Evolutionary conservation across 2,797 vertebrate species (phyloP).

Genomic region (Gephyroberyx darwinii): DNA sequence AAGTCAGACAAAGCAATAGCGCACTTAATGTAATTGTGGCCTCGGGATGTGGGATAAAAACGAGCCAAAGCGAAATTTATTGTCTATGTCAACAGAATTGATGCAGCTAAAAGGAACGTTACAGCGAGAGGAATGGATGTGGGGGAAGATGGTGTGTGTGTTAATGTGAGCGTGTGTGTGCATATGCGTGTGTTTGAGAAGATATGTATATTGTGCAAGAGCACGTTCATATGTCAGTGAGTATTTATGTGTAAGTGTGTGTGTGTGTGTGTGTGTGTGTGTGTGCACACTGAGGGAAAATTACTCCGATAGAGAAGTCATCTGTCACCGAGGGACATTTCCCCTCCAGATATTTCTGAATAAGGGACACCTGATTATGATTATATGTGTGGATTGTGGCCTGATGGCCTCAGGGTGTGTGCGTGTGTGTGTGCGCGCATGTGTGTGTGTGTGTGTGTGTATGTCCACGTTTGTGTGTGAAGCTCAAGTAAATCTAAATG

Average conservation of each 20-base stretch:
- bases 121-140: slow-evolving; percentile 16
- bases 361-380: slow-evolving; percentile 28
- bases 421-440: not conserved
- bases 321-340: not conserved
- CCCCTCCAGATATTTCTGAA: slow-evolving; percentile 25
- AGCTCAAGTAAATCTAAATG: slow-evolving; percentile 5
- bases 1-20: slow-evolving; percentile 41
- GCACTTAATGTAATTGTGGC: slow-evolving; percentile 55
- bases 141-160: not conserved
- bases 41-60: slow-evolving; percentile 41
- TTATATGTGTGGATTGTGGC: no score
- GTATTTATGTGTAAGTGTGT: not conserved
- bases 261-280: not conserved
- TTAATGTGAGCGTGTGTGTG: no score
- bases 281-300: slow-evolving; percentile 6
- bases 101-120: slow-evolving; percentile 17
- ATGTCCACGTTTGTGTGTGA: not conserved
- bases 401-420: not conserved
- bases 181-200: not conserved
- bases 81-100: slow-evolving; percentile 46
- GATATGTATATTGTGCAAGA: not conserved
- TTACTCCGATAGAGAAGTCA: slow-evolving; percentile 7
- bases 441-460: not conserved
- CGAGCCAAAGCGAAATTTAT: slow-evolving; percentile 33
- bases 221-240: slow-evolving; percentile 5